These are phyloP conservation scores for Rhopalosiphum padi DNA, from an alignment of 1,140 invertebrate genomes.

Conservation along the genomic window DNA sequence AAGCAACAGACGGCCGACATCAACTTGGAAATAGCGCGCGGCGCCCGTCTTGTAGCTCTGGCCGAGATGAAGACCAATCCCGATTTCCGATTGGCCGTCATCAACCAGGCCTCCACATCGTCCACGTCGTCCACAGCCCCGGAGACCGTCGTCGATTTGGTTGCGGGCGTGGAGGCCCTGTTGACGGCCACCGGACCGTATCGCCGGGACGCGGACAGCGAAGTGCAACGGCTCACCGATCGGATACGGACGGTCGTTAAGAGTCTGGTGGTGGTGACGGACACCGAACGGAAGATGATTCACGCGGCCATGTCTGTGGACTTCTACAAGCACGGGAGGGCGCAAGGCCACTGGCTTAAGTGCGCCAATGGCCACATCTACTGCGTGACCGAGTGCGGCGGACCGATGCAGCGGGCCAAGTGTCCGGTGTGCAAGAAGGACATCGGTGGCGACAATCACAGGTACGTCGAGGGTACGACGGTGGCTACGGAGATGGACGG, in stretches of 20 bases:
- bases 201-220: not conserved
- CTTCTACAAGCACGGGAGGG: accelerated
- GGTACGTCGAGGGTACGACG: not conserved
- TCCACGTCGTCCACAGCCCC: not conserved
- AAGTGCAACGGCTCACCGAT: not conserved
- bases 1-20: not conserved
- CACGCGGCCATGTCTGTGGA: not conserved
- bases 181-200: not conserved
- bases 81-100: not conserved
- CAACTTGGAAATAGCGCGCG: not conserved
- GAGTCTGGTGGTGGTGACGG: too few species aligned
- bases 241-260: not conserved
- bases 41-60: not conserved
- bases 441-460: not conserved
- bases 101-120: too few species aligned
- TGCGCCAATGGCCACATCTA: not conserved
- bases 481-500: not conserved
- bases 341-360: not conserved
- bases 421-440: not conserved
- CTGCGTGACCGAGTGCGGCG: not conserved
- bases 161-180: not conserved
- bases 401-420: not conserved
- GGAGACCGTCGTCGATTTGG: not conserved
- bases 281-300: not conserved
- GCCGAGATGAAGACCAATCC: not conserved